Percentiles rank a stretch among this genome's conserved stretches.
Evolutionary conservation across 2,888 invertebrate genomes (phyloP).

Genomic region (Eupeodes latifasciatus): DNA sequence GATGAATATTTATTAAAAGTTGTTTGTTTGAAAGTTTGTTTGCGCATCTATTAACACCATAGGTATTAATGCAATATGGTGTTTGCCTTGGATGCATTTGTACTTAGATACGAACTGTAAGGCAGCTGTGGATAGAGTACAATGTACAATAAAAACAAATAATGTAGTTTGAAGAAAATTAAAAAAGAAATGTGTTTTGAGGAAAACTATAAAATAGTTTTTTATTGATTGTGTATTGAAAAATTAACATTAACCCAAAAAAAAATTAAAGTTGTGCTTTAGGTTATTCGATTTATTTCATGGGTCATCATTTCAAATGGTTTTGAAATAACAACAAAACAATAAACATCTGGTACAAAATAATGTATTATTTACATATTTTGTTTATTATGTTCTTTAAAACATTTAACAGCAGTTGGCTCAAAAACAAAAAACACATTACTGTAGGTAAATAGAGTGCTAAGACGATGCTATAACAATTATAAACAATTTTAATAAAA

Average conservation of each 20-base stretch:
- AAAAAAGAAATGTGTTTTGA: neutral
- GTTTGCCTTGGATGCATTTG: neutral
- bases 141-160: neutral
- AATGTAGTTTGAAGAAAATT: neutral
- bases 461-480: too few species aligned
- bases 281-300: neutral
- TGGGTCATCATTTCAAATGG: neutral
- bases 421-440: too few species aligned
- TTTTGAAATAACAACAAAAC: neutral
- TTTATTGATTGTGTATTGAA: slow-evolving; percentile 1
- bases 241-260: neutral
- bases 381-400: too few species aligned
- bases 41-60: neutral
- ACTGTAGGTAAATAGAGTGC: too few species aligned
- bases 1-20: slow-evolving; percentile 29
- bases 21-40: neutral
- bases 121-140: neutral
- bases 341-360: neutral
- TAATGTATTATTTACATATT: too few species aligned
- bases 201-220: neutral
- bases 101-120: neutral
- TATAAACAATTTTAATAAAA: too few species aligned
- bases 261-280: neutral
- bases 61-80: neutral
- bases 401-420: too few species aligned